Percentiles rank a stretch among this genome's conserved stretches.
Conservation (phyloP, 2,113 vertebrate species). For the Chascanopsetta lugubris region DNA sequence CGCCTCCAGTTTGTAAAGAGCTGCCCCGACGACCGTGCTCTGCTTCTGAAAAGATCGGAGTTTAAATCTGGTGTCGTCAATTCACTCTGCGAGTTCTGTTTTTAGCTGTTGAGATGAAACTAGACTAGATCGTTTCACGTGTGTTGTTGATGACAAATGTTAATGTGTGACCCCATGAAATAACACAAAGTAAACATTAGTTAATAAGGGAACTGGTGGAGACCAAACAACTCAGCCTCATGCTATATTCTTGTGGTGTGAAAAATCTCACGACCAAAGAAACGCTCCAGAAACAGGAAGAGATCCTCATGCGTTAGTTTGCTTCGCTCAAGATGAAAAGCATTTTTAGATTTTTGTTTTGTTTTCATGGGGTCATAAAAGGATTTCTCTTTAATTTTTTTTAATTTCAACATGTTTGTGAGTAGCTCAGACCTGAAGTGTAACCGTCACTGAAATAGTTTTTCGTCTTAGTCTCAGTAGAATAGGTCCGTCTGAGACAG, state of each 20-base stretch:
- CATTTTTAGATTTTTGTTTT: background rate
- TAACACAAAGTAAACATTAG: background rate
- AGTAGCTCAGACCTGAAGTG: conserved; percentile 18
- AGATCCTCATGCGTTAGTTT: background rate
- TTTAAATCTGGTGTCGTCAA: conserved; percentile 27
- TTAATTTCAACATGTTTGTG: conserved; percentile 18
- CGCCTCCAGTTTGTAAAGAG: conserved; percentile 15
- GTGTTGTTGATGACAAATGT: conserved; percentile 15
- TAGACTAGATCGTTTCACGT: conserved; percentile 46
- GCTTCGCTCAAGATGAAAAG: background rate
- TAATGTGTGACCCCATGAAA: conserved; percentile 36
- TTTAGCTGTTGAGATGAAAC: conserved; percentile 17
- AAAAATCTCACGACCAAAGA: conserved; percentile 34
- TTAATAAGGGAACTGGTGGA: background rate
- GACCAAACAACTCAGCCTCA: background rate
- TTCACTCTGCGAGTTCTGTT: conserved; percentile 22
- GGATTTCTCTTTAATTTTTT: conserved; percentile 13
- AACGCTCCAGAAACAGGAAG: background rate
- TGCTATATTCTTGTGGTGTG: background rate
- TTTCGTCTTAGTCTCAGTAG: background rate
- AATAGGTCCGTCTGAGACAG: background rate
- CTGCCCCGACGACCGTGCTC: conserved; percentile 26
- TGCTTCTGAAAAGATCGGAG: background rate
- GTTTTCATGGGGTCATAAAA: conserved; percentile 45
- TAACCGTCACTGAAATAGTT: conserved; percentile 5